Conservation (phyloP, 1,140 invertebrate species). For the Galleria mellonella region DNA sequence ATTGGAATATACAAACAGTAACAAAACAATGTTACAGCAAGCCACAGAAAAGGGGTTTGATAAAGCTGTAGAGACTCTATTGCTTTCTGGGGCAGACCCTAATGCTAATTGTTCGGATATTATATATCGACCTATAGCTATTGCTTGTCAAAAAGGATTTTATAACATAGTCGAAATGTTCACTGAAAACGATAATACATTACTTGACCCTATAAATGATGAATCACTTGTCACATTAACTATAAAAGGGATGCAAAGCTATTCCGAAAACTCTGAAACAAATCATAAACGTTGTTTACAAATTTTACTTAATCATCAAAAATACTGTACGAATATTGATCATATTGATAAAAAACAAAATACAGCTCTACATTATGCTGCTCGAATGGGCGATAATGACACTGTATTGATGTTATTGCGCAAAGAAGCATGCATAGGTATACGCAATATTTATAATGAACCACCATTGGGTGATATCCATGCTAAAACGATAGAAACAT, state of each 20-base stretch:
- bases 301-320: constrained; percentile 69
- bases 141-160: constrained; percentile 78
- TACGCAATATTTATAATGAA: constrained; percentile 79
- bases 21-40: constrained; percentile 75
- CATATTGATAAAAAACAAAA: constrained; percentile 82
- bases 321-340: constrained; percentile 77
- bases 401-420: constrained; percentile 78
- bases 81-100: constrained; percentile 74
- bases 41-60: constrained; percentile 77
- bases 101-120: constrained; percentile 61
- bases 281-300: constrained; percentile 75
- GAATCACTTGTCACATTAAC: constrained; percentile 75
- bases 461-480: constrained; percentile 82
- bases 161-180: constrained; percentile 77
- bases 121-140: constrained; percentile 69
- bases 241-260: constrained; percentile 70
- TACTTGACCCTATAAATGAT: constrained; percentile 62
- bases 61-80: constrained; percentile 72
- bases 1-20: constrained; percentile 69
- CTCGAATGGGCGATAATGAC: constrained; percentile 77
- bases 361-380: constrained; percentile 88
- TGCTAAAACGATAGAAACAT: constrained; percentile 78
- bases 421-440: constrained; percentile 82
- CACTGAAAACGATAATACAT: constrained; percentile 65
- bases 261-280: constrained; percentile 42